Base-by-base conservation (phyloP, 2,113 vertebrate genomes). In the Coreoperca whiteheadi region DNA sequence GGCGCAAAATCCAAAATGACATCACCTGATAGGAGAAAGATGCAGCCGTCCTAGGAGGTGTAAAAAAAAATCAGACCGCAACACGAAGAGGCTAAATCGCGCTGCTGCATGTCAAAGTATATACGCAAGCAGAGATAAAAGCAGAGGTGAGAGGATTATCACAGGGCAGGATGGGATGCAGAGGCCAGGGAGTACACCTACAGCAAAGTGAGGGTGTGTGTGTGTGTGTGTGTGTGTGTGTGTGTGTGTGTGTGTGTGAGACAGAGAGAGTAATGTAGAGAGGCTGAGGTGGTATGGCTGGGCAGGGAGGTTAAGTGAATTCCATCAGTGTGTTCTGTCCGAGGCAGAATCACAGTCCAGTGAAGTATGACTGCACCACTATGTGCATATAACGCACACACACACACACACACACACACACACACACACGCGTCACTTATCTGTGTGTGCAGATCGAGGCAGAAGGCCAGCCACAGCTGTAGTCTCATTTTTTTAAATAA, bases 1-100 rank as follows among this genome's bases (percentile, higher is more conserved):
- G 94, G 93, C 91, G 8, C 28, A 11, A 68, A 84, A 86, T 93
- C 94, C 93, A 92, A 91, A 87, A 70, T 87, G 84, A 89, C 87
- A 91, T 93, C 88, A 86, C 23, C 83, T 90, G 87, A 93, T 82
- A 46, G 70, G 65, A 65, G 32, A 43, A n/a, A 74, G 75, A 88
- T 32, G 81, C 67, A 84, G 56, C 59, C 30, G 12, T 66, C 54
- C 56, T 34, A 63, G 28, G 46, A 78, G 70, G 32, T 21, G 23
- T 67, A 67, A 77, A 85, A 72, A 46, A 71, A 82, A 75, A 74
- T 56, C 51, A 34, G n/a, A 79, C 63, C 23, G 65, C 23, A 50
- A 74, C 50, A 78, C 21, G 53, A 77, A 60, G 50, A 80, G 37
- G 84, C 23, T 76, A 59, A 86, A 73, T 56, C 54, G 77, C 28